These are phyloP conservation scores for Meganola albula DNA, from an alignment of 2,888 invertebrate species.

Conservation along the genomic window DNA sequence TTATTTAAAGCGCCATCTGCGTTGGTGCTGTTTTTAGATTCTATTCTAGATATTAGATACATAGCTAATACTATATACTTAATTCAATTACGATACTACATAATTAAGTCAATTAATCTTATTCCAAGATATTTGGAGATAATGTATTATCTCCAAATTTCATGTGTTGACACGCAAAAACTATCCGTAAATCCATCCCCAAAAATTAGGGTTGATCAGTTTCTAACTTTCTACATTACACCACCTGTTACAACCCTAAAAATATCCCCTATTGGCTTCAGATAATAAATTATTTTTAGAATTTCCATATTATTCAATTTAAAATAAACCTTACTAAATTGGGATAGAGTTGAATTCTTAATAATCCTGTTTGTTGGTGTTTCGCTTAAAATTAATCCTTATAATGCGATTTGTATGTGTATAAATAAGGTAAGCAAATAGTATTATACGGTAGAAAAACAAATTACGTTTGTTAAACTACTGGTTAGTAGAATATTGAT, in stretches of 20 bases:
- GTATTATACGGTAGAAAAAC: slow-evolving; percentile 23
- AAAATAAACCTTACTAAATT: slow-evolving; percentile 5
- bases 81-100: too few species aligned
- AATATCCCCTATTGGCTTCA: slow-evolving; percentile 30
- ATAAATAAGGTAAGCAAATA: slow-evolving; percentile 35
- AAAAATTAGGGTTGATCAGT: slow-evolving; percentile 50
- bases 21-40: too few species aligned
- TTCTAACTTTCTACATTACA: slow-evolving; percentile 39
- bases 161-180: slow-evolving; percentile 25
- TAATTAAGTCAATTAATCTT: not conserved
- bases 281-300: slow-evolving; percentile 37
- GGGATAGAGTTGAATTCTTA: slow-evolving; percentile 2
- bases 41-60: too few species aligned
- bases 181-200: slow-evolving; percentile 40
- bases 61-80: too few species aligned
- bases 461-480: too few species aligned
- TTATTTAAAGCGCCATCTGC: slow-evolving; percentile 12
- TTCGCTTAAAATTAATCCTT: slow-evolving; percentile 32
- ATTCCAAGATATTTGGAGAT: slow-evolving; percentile 2
- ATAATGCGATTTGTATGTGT: slow-evolving; percentile 44
- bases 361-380: slow-evolving; percentile 3
- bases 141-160: slow-evolving; percentile 16
- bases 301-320: not conserved
- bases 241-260: slow-evolving; percentile 49
- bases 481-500: too few species aligned